Conservation (phyloP, 2,113 vertebrate species). For the Menidia beryllina region DNA sequence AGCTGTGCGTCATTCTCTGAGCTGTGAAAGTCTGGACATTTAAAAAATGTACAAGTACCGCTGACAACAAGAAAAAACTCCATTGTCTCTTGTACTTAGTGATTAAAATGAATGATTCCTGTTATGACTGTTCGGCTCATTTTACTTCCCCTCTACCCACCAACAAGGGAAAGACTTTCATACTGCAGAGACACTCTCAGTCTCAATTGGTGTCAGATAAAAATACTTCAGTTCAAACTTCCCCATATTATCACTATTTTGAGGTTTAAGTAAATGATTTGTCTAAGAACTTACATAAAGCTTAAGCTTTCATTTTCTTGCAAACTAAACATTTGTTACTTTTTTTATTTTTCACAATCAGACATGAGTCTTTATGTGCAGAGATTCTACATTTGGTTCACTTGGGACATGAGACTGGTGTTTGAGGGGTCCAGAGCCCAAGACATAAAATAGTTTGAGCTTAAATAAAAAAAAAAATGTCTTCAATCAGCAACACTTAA, state of each 20-base stretch:
- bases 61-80: constrained; percentile 53
- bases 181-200: constrained; percentile 29
- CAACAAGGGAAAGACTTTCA: constrained; percentile 42
- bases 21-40: constrained; percentile 58
- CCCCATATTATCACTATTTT: constrained; percentile 12
- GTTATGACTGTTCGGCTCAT: constrained; percentile 62
- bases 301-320: neutral
- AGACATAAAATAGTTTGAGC: neutral
- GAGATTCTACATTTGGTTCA: too few species aligned
- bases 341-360: too few species aligned
- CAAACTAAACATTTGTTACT: too few species aligned
- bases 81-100: constrained; percentile 64
- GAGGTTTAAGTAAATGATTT: neutral
- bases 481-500: neutral
- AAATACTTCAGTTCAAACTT: constrained; percentile 14
- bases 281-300: neutral
- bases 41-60: constrained; percentile 41
- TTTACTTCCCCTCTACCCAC: constrained; percentile 59
- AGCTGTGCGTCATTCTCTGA: constrained; percentile 38
- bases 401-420: neutral
- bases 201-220: constrained; percentile 21
- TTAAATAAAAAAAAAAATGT: too few species aligned
- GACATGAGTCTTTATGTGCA: too few species aligned
- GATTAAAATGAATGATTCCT: constrained; percentile 77
- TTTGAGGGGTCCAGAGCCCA: neutral